Percentiles rank a stretch among this genome's conserved stretches.
Conservation (phyloP, 35 echinoderm and acorn worm genomes). For the Ophioderma brevispina region DNA sequence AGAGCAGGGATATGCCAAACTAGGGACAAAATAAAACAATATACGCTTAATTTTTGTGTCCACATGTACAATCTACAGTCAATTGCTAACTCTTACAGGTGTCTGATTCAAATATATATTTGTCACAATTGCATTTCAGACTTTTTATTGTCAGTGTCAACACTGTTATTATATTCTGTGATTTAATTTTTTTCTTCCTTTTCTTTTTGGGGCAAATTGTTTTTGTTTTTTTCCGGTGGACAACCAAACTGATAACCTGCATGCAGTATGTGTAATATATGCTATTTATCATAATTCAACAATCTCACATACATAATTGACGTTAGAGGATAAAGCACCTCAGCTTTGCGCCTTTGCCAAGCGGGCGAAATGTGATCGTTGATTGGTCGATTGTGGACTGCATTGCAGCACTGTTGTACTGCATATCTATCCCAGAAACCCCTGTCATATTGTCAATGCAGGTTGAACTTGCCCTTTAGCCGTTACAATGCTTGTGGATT, state of each 20-base stretch:
- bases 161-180: too few species aligned
- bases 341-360: background rate
- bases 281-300: background rate
- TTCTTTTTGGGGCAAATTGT: background rate
- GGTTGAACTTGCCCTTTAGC: conserved; percentile 7
- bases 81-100: too few species aligned
- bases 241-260: background rate
- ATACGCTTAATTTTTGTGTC: too few species aligned
- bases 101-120: too few species aligned
- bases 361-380: conserved; percentile 8
- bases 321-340: conserved; percentile 1
- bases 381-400: conserved; percentile 12
- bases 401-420: conserved; percentile 9
- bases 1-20: too few species aligned
- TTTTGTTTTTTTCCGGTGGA: background rate
- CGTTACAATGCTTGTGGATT: background rate
- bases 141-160: too few species aligned
- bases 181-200: too few species aligned
- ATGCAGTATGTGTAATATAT: too few species aligned
- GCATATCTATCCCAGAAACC: conserved; percentile 12
- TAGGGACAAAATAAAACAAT: too few species aligned
- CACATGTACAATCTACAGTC: too few species aligned
- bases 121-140: too few species aligned
- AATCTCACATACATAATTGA: background rate
- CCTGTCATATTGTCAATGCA: background rate